phyloP scores from a whole-genome alignment of 2,888 invertebrate genomes.

The Pseudoips prasinana region DNA sequence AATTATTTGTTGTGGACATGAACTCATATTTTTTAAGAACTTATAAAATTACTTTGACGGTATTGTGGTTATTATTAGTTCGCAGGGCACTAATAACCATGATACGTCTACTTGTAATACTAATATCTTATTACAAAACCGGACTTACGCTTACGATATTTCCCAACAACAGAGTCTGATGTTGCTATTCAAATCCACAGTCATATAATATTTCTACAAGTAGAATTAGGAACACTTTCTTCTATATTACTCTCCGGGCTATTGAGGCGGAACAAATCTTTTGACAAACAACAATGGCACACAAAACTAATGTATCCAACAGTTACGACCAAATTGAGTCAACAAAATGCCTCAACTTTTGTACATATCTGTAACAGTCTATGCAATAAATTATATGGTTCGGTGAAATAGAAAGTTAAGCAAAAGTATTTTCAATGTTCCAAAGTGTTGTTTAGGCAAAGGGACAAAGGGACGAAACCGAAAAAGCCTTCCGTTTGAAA shows the following conservation, averaged over 20 bases:
- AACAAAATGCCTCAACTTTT: conserved; percentile 35
- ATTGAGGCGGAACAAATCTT: conserved; percentile 12
- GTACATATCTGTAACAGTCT: conserved; percentile 36
- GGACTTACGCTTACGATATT: too few relatives aligned
- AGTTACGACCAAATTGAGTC: conserved; percentile 16
- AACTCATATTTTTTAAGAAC: too few relatives aligned
- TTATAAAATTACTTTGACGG: too few relatives aligned
- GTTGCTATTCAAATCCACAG: too few relatives aligned
- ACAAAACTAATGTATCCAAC: conserved; percentile 10
- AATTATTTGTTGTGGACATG: too few relatives aligned
- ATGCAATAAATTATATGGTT: conserved; percentile 34
- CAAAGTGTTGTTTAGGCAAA: conserved; percentile 30
- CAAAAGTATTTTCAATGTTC: conserved; percentile 23
- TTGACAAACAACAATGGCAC: conserved; percentile 13
- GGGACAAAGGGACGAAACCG: conserved; percentile 38
- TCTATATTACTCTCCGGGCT: conserved; percentile 4
- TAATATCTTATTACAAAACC: too few relatives aligned
- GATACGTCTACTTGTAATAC: too few relatives aligned
- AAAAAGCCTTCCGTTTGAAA: conserved; percentile 43
- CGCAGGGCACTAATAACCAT: too few relatives aligned
- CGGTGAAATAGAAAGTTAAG: conserved; percentile 48
- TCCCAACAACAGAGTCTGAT: too few relatives aligned
- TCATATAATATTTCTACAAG: too few relatives aligned
- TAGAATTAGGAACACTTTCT: conserved; percentile 9
- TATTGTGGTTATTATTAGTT: too few relatives aligned